Conservation (phyloP, 2,113 vertebrate species). For the Piaya cayana region DNA sequence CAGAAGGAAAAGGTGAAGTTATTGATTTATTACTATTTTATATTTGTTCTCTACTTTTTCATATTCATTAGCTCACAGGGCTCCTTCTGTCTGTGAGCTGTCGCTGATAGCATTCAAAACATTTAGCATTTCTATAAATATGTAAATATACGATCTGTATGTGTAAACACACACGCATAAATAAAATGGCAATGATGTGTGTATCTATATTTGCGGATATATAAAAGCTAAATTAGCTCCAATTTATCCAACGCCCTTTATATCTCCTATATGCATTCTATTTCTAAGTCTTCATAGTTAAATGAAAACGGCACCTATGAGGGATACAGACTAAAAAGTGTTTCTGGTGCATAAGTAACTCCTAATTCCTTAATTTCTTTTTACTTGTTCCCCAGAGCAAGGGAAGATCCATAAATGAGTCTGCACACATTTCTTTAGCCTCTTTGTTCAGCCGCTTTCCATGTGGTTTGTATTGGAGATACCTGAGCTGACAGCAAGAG, state of each 20-base stretch:
- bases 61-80: not conserved
- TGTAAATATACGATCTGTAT: conserved; percentile 51
- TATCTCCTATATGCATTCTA: not conserved
- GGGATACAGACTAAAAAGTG: not conserved
- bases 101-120: conserved; percentile 12
- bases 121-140: conserved; percentile 42
- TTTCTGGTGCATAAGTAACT: not conserved
- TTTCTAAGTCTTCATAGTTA: not conserved
- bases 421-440: not conserved
- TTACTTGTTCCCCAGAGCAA: not conserved
- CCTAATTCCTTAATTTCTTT: conserved; percentile 34
- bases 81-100: conserved; percentile 21
- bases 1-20: not conserved
- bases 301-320: conserved; percentile 10
- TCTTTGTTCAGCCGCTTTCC: not conserved
- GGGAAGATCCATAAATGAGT: not conserved
- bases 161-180: conserved; percentile 57
- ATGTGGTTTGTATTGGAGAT: not conserved
- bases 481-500: not conserved
- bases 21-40: conserved; percentile 9
- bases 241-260: conserved; percentile 25
- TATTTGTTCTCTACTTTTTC: conserved; percentile 26
- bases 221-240: conserved; percentile 52
- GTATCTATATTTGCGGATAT: conserved; percentile 39
- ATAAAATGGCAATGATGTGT: conserved; percentile 59